Evolutionary conservation across 2,113 vertebrate species (phyloP).

Genomic region (Haemorhous mexicanus): DNA sequence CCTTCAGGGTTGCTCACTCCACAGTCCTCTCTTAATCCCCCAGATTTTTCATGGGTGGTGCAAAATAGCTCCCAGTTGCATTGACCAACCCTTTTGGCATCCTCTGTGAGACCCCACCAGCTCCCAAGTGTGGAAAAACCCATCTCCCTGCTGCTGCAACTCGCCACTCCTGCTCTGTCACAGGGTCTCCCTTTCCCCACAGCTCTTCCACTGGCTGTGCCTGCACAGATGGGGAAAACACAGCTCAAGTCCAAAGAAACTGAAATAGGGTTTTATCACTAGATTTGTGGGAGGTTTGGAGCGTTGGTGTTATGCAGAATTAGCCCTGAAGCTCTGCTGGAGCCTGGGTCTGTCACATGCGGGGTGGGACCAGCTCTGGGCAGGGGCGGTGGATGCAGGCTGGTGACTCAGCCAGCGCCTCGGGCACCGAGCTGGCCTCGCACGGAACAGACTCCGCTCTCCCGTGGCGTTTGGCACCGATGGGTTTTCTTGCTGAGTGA

Average conservation of each 20-base stretch:
- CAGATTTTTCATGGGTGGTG: neutral
- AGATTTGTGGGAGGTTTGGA: neutral
- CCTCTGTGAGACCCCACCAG: neutral
- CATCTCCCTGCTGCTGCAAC: neutral
- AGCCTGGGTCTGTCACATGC: accelerated
- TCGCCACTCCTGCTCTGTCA: neutral
- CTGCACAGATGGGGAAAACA: neutral
- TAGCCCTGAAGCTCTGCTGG: neutral
- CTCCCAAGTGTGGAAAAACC: neutral
- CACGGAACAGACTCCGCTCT: neutral
- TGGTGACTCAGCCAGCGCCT: neutral
- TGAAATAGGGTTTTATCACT: accelerated
- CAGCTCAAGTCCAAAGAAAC: neutral
- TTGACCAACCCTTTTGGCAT: neutral
- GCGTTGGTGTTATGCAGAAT: accelerated
- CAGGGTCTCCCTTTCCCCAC: neutral
- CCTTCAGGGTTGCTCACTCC: neutral
- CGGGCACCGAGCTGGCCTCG: neutral
- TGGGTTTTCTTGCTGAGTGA: neutral
- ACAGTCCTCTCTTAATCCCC: neutral
- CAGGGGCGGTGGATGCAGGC: accelerated
- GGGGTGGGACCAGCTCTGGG: accelerated
- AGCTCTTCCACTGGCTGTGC: neutral
- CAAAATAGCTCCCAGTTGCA: neutral
- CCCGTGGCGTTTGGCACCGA: accelerated